A percentile compares a stretch with the other conserved stretches of the same genome.
phyloP scores from a whole-genome alignment of 1,140 invertebrate genomes.

The Pseudomyrmex sp. region DNA sequence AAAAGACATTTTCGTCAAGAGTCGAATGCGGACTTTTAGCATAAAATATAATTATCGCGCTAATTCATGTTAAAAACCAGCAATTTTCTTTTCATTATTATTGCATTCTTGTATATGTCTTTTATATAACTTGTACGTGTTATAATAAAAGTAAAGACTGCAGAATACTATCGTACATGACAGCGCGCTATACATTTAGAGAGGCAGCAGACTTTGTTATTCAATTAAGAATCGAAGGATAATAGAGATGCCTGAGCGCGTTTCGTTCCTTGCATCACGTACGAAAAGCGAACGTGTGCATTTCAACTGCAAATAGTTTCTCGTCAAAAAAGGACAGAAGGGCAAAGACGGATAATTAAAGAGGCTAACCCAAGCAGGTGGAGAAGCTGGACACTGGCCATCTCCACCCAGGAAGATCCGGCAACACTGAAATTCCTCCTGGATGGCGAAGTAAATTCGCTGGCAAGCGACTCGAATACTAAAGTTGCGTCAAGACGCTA shows the following conservation, averaged over 20 bases:
- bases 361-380: constrained; percentile 71
- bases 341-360: constrained; percentile 76
- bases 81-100: not conserved
- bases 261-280: constrained; percentile 55
- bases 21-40: too few relatives aligned
- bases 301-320: constrained; percentile 40
- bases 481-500: constrained; percentile 52
- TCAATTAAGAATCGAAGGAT: constrained; percentile 31
- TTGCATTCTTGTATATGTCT: not conserved
- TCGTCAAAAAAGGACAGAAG: constrained; percentile 32
- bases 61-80: not conserved
- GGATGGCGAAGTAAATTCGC: constrained; percentile 61
- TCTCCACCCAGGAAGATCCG: constrained; percentile 49
- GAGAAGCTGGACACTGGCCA: constrained; percentile 75
- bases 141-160: not conserved
- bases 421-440: constrained; percentile 68
- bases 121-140: not conserved
- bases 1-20: too few relatives aligned
- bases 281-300: constrained; percentile 62
- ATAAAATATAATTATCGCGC: not conserved
- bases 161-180: not conserved
- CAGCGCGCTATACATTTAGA: not conserved
- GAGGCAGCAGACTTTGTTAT: not conserved
- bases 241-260: constrained; percentile 34
- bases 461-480: constrained; percentile 64